Percentiles rank a stretch among this genome's conserved stretches.
Evolutionary conservation across 2,113 vertebrate species (phyloP).

Genomic region (Orcinus orca): DNA sequence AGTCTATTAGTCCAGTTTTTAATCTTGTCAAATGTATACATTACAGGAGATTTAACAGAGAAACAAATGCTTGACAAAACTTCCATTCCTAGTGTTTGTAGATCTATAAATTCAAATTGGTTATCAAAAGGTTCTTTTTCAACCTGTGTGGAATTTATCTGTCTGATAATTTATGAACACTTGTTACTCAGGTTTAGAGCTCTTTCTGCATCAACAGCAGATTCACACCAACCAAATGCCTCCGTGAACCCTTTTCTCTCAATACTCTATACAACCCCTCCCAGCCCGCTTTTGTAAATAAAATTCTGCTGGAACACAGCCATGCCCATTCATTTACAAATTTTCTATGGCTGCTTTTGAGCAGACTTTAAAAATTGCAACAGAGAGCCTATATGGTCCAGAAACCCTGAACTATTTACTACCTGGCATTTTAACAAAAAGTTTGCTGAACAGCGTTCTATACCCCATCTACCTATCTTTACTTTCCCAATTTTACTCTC

Average conservation of each 20-base stretch:
- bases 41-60: neutral
- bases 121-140: neutral
- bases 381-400: neutral
- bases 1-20: neutral
- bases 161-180: neutral
- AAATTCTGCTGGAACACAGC: neutral
- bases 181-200: neutral
- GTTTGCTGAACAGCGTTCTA: neutral
- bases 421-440: neutral
- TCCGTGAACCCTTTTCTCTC: neutral
- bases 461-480: neutral
- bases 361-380: neutral
- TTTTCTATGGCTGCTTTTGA: neutral
- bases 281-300: neutral
- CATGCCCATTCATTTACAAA: neutral
- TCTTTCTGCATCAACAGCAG: neutral
- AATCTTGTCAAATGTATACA: neutral
- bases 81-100: neutral
- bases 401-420: neutral
- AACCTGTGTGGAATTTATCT: neutral
- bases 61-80: constrained; percentile 4
- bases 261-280: neutral
- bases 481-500: neutral
- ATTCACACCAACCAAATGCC: neutral
- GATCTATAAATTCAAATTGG: neutral